Evolutionary conservation across 2,113 vertebrate genomes (phyloP).

Genomic region (Corythornis madagascariensis): DNA sequence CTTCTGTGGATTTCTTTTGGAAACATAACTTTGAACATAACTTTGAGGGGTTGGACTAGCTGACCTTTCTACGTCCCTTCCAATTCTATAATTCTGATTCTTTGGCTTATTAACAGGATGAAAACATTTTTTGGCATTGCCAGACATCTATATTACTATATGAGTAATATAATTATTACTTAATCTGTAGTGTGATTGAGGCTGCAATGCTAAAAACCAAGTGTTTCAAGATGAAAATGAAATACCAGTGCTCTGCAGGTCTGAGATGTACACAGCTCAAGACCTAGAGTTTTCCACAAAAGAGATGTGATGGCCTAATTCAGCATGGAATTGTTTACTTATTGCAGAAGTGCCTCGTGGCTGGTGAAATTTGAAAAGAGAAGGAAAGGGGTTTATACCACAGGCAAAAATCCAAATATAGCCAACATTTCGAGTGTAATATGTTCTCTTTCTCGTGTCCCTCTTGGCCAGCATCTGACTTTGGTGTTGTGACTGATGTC

Average conservation of each 20-base stretch:
- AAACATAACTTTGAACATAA: rapidly evolving
- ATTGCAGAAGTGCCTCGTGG: not conserved
- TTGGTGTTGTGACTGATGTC: not conserved
- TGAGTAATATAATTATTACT: not conserved
- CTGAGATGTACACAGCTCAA: not conserved
- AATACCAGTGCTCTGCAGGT: not conserved
- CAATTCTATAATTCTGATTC: no score
- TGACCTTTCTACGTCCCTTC: no score
- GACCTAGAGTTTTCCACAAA: constrained; percentile 15
- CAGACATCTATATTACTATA: not conserved
- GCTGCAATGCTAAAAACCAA: not conserved
- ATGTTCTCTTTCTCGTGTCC: constrained; percentile 27
- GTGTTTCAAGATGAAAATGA: not conserved
- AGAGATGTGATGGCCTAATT: constrained; percentile 42
- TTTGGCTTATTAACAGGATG: not conserved
- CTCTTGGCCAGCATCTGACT: constrained; percentile 17
- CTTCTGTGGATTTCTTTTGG: not conserved
- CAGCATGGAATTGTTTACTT: constrained; percentile 49
- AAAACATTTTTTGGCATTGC: not conserved
- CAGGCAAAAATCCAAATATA: constrained; percentile 19
- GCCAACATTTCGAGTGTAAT: constrained; percentile 12
- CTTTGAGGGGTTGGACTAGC: not conserved
- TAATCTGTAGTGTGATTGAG: not conserved
- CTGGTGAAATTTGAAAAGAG: constrained; percentile 22
- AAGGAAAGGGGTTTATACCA: not conserved